These are phyloP conservation scores for Drosophila colorata DNA, from an alignment of 2,888 invertebrate species.

Conservation along the genomic window DNA sequence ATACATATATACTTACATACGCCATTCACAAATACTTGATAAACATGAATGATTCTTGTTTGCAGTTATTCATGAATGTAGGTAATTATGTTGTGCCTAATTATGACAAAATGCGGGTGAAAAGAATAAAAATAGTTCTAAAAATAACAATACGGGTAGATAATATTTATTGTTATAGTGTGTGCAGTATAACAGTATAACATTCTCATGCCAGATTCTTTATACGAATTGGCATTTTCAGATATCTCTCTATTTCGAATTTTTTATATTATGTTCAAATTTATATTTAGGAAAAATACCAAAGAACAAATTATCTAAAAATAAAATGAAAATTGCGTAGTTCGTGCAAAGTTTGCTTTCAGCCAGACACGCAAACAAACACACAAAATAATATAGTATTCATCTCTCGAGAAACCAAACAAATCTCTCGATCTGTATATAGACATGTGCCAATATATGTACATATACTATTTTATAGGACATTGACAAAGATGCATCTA, in stretches of 20 bases:
- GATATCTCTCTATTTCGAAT: conserved; percentile 7
- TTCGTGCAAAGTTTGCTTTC: conserved; percentile 54
- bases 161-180: background rate
- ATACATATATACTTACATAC: conserved; percentile 1
- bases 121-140: background rate
- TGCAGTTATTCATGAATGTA: background rate
- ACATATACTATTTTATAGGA: background rate
- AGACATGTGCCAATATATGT: conserved; percentile 11
- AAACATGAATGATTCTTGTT: conserved; percentile 30
- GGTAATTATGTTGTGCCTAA: background rate
- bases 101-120: background rate
- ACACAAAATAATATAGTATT: conserved; percentile 22
- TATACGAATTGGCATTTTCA: background rate
- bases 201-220: conserved; percentile 2
- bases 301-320: conserved; percentile 51
- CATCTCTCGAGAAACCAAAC: conserved; percentile 13
- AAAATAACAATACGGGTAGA: background rate
- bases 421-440: conserved; percentile 4
- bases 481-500: background rate
- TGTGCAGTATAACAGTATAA: no score
- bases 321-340: conserved; percentile 62
- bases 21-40: conserved; percentile 12
- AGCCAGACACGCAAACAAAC: conserved; percentile 13
- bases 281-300: conserved; percentile 30
- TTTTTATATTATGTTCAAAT: conserved; percentile 8